These are phyloP conservation scores for Diachasma alloeum DNA, from an alignment of 1,140 invertebrate genomes.

Conservation along the genomic window DNA sequence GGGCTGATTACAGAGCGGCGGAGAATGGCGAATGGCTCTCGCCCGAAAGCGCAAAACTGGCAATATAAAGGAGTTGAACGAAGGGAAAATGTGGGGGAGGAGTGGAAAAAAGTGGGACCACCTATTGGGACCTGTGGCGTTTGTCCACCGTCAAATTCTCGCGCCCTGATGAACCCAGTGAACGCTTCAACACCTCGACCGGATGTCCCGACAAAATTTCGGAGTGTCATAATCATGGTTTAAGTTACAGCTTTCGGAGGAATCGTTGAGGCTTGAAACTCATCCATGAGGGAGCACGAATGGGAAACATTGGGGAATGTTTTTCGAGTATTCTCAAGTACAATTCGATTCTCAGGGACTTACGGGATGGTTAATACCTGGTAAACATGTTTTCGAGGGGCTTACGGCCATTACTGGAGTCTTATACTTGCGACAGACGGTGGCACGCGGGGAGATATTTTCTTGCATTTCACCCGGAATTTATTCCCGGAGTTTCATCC, in stretches of 20 bases:
- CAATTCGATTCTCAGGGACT: background rate
- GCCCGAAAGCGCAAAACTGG: constrained; percentile 29
- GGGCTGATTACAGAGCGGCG: constrained; percentile 48
- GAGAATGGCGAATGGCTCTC: constrained; percentile 33
- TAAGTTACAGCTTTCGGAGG: background rate
- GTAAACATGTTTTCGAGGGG: background rate
- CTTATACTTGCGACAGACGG: background rate
- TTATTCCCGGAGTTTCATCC: no score
- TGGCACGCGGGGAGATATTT: no score
- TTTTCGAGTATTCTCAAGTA: background rate
- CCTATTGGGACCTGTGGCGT: constrained; percentile 29
- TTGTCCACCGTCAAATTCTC: constrained; percentile 32
- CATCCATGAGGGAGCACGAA: background rate
- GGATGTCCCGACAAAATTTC: background rate
- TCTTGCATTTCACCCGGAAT: no score
- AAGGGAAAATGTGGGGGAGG: background rate
- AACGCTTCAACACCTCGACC: background rate
- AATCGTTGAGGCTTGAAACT: background rate
- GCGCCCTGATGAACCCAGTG: background rate
- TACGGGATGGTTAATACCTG: background rate
- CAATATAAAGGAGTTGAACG: constrained; percentile 12
- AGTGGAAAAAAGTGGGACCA: constrained; percentile 33
- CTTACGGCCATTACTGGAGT: background rate
- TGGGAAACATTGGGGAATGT: background rate
- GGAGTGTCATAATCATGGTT: background rate